Base-by-base conservation (phyloP, 2,113 vertebrate genomes). In the Phrynocephalus versicolor region DNA sequence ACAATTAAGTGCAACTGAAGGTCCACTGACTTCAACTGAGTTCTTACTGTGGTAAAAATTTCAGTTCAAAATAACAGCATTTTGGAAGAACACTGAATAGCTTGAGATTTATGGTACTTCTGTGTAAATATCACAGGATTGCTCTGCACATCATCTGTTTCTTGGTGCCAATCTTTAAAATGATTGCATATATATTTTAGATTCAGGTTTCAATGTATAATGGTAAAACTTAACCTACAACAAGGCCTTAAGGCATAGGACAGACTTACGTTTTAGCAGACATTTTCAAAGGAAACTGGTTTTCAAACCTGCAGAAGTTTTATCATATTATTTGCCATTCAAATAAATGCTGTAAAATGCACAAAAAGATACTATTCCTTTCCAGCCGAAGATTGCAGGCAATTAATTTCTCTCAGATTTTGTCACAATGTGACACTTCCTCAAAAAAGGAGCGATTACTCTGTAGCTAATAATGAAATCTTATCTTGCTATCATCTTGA, bases 391-490 rank as follows among this genome's bases (percentile, higher is more conserved):
- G 79, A 91, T 82, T 10, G 33, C 21, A 78, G 71, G 60, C 84
- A 73, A 87, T 84, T 85, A 77, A 57, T 55, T 74, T 84, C 87
- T 71, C 87, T 90, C 79, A 21, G 41, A 72, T 57, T 73, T 72
- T 85, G 27, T 57, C 58, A 81, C 84, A 89, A 87, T 79, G 62
- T 88, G 84, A 90, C 78, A 83, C 85, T 93, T 85, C 33, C 82
- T 92, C 86, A 89, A 79, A 79, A 87, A 37, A 55, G n/a, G 71
- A 85, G 84, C 70, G 30, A 81, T 73, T 84, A 75, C 77, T 51
- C 2, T 77, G 21, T 67, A 76, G 93, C 93, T 82, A 87, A 79
- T 91, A 93, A 1, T 86, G 88, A 94, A 95, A 90, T 74, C 87
- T 93, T 90, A 85, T 85, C 81, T n/a, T 77, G 1, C 35, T 37